Evolutionary conservation across 2,797 vertebrate genomes (phyloP), one percentile per base, ranked within the genome.

Genomic region (Centroberyx gerrardi): DNA sequence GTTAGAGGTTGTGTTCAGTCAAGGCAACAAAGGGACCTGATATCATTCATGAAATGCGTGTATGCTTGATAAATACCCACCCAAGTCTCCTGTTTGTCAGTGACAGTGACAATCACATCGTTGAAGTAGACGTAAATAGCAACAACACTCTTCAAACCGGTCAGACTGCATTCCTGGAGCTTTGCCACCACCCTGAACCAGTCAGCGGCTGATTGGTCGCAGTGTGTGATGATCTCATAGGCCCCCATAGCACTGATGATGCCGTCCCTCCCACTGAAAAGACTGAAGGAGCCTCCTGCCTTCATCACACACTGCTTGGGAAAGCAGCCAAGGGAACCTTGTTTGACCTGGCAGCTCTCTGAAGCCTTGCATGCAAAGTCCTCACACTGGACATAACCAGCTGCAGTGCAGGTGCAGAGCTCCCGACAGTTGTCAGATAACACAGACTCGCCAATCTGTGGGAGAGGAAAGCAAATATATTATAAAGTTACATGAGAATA

Each of bases 201-300:
- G 7, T 62, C 71, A 2, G 62, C 78, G 0, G 58, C 0, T 2
- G 81, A 73, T 0, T n/a, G 54, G 0, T 65, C 31, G 53, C 90
- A 90, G n/a, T 81, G 52, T 48, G 62, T 27, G 33, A 87, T 66
- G 13, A 90, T 76, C 38, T 93, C 92, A 65, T 96, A 97, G 0
- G 88, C 2, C 29, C 94, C 96, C 0, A 84, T 90, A 0, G 93
- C 88, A 42, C 91, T 88, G 82, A 96, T 93, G 22, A 71, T 36
- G 2, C 94, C 94, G 3, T n/a, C 75, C 2, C 0, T 8, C 0
- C 93, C 92, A 0, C 94, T 94, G 1, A 95, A 96, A 68, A 56
- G 92, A 62, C 85, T 18, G 0, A 95, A 92, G 69, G 17, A 42
- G 61, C 80, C 95, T 88, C 0, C 93, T 80, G 62, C 87, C 84